These are phyloP conservation scores for Xiphias gladius DNA, from an alignment of 2,113 vertebrate species.

Conservation along the genomic window DNA sequence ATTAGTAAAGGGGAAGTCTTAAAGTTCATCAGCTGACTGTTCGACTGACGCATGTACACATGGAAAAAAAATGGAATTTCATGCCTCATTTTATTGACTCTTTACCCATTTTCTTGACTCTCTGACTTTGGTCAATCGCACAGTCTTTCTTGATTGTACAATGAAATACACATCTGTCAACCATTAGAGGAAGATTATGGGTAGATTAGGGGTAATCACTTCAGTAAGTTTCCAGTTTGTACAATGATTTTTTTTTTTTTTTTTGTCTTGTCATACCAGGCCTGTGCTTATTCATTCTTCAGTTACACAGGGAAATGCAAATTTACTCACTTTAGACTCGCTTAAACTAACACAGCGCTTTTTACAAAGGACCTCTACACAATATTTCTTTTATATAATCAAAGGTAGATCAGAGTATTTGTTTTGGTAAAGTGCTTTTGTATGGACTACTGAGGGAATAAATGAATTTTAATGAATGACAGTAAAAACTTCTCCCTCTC, in stretches of 20 bases:
- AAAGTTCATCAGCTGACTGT: conserved; percentile 3
- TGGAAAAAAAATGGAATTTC: neutral
- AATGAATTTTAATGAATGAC: neutral
- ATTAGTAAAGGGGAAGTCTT: neutral
- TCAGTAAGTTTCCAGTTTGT: neutral
- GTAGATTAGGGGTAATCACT: neutral
- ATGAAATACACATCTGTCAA: neutral
- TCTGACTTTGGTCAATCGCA: neutral
- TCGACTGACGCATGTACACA: neutral
- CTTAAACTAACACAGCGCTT: neutral
- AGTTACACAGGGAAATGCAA: neutral
- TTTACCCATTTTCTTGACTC: neutral
- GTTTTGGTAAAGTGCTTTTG: neutral
- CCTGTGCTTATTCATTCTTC: neutral
- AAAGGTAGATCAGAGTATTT: neutral
- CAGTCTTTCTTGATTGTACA: neutral
- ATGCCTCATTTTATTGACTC: neutral
- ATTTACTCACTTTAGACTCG: neutral
- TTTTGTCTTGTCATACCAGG: neutral
- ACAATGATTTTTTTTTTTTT: neutral
- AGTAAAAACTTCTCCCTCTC: neutral
- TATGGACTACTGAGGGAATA: neutral
- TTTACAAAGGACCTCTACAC: neutral
- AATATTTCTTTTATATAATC: neutral
- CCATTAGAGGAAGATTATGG: neutral